A percentile compares a stretch with the other conserved stretches of the same genome.
Conservation (phyloP, 2,113 vertebrate species). For the Eulacestoma nigropectus region DNA sequence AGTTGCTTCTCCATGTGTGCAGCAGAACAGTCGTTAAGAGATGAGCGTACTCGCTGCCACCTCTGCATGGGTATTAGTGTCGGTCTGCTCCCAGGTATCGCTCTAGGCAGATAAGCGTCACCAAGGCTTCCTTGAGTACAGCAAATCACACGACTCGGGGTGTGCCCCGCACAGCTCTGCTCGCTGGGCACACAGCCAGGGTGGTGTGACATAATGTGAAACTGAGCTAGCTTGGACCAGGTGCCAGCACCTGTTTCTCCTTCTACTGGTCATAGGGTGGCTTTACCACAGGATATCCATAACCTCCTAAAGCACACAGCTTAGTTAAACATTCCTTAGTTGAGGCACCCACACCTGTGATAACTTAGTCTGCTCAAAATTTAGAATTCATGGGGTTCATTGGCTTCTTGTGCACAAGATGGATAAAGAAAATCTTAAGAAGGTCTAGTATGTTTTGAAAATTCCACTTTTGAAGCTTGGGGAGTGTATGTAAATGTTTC, state of each 20-base stretch:
- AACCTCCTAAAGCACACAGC: neutral
- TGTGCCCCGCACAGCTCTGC: neutral
- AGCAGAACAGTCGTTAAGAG: slow-evolving; percentile 46
- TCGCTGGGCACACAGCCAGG: neutral
- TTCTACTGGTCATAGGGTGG: neutral
- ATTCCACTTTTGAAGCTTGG: neutral
- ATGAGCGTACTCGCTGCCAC: slow-evolving; percentile 26
- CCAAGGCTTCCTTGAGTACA: neutral
- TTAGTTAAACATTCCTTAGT: neutral
- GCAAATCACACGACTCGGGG: rapidly evolving
- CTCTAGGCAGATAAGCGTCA: neutral
- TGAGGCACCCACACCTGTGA: neutral
- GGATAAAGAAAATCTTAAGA: neutral
- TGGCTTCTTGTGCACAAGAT: neutral
- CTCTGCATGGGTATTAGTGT: slow-evolving; percentile 43
- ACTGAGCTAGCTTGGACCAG: neutral
- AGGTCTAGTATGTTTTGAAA: neutral
- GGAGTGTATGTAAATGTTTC: neutral
- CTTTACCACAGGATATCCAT: neutral
- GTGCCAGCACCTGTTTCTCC: neutral
- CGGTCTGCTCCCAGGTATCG: slow-evolving; percentile 41
- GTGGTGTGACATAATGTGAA: neutral
- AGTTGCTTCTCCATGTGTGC: slow-evolving; percentile 58
- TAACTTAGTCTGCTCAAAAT: neutral
- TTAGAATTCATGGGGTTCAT: neutral